Conservation (phyloP, 2,113 vertebrate species). For the Chroicocephalus ridibundus region DNA sequence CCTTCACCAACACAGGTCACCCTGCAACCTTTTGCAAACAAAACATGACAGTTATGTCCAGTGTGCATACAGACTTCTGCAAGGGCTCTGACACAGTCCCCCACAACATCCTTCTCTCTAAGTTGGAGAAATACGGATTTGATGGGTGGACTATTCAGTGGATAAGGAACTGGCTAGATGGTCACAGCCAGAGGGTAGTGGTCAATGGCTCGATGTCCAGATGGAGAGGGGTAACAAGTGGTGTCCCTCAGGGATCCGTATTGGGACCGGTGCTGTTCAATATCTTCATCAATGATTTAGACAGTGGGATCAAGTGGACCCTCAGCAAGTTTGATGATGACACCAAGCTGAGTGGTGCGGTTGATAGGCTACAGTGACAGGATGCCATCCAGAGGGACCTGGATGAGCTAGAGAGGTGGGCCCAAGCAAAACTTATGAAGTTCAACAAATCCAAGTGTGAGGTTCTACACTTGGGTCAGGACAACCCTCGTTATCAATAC, state of each 20-base stretch:
- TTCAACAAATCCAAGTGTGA: too few species aligned
- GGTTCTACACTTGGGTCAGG: too few species aligned
- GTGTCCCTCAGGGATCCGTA: too few species aligned
- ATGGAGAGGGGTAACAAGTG: rapidly evolving
- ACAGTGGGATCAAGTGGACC: rapidly evolving
- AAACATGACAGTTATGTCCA: neutral
- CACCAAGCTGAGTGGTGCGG: too few species aligned
- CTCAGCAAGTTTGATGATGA: neutral
- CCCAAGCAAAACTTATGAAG: too few species aligned
- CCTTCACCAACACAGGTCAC: neutral
- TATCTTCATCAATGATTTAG: neutral
- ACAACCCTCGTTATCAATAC: too few species aligned
- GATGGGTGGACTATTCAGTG: neutral
- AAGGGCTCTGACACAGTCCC: neutral
- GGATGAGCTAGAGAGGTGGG: too few species aligned
- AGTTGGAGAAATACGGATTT: too few species aligned
- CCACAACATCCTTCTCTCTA: too few species aligned
- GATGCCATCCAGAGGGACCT: too few species aligned
- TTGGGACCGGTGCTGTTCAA: neutral
- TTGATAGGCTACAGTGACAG: too few species aligned
- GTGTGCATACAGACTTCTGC: neutral
- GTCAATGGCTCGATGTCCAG: neutral
- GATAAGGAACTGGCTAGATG: neutral
- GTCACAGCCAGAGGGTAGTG: neutral
- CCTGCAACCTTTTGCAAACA: neutral